phyloP scores from a whole-genome alignment of 2,113 vertebrate genomes.

The Myxocyprinus asiaticus region DNA sequence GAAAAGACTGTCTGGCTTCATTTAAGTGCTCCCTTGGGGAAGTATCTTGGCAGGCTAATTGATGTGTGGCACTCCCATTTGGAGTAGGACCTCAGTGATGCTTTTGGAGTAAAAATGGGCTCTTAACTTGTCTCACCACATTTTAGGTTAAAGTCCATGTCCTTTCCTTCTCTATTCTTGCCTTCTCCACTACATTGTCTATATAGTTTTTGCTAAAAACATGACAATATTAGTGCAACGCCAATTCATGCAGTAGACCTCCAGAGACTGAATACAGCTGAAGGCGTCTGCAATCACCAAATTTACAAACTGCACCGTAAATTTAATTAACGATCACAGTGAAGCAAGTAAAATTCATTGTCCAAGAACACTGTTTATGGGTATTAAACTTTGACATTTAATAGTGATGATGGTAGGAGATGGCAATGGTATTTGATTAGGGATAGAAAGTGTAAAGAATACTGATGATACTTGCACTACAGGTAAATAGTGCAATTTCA shows the following conservation, averaged over 20 bases:
- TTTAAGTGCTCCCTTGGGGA: conserved; percentile 62
- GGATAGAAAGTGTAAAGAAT: conserved; percentile 35
- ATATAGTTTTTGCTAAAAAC: neutral
- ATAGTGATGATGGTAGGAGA: conserved; percentile 7
- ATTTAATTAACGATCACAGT: conserved; percentile 30
- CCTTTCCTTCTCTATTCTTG: neutral
- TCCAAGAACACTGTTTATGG: conserved; percentile 40
- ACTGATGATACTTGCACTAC: conserved; percentile 11
- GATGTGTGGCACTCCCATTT: conserved; percentile 42
- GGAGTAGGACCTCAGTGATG: conserved; percentile 53
- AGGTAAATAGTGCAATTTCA: neutral
- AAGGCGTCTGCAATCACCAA: conserved; percentile 18
- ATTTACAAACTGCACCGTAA: conserved; percentile 25
- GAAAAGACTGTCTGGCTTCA: conserved; percentile 66
- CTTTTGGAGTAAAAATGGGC: conserved; percentile 48
- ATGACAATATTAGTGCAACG: neutral
- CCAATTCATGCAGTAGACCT: neutral
- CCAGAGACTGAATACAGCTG: conserved; percentile 15
- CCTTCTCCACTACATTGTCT: neutral
- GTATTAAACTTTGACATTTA: neutral
- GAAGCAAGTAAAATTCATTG: conserved; percentile 22
- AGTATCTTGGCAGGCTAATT: conserved; percentile 59
- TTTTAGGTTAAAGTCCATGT: conserved; percentile 18
- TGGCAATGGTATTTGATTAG: conserved; percentile 25
- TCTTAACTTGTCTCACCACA: conserved; percentile 11